These are phyloP conservation scores for Medauroidea extradentata DNA, from an alignment of 1,140 invertebrate genomes.

Conservation along the genomic window DNA sequence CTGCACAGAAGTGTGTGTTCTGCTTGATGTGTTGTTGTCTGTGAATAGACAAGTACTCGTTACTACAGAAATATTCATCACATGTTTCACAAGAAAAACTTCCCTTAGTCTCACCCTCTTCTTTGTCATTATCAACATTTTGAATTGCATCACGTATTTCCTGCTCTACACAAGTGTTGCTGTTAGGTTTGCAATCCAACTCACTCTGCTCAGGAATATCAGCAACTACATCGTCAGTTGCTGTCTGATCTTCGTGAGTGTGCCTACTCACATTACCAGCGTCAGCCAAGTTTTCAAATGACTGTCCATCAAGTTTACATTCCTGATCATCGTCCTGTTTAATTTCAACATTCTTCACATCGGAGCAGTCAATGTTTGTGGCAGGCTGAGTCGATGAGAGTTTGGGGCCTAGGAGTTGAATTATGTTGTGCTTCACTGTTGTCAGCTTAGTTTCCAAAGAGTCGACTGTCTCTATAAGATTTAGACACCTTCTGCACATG, in stretches of 20 bases:
- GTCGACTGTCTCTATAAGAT: conserved; percentile 7
- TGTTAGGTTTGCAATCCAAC: not conserved
- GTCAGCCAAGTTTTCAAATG: not conserved
- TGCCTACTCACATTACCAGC: not conserved
- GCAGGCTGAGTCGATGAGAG: too few relatives aligned
- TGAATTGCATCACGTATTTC: not conserved
- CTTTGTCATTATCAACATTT: not conserved
- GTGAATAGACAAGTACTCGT: conserved; percentile 9
- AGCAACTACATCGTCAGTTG: not conserved
- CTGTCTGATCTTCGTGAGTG: too few relatives aligned
- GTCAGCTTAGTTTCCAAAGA: conserved; percentile 9
- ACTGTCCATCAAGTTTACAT: too few relatives aligned
- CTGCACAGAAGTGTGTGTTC: conserved; percentile 45
- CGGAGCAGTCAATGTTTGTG: too few relatives aligned
- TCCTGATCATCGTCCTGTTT: too few relatives aligned
- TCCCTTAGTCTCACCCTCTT: not conserved
- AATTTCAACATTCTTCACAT: too few relatives aligned
- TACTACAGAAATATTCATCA: conserved; percentile 1
- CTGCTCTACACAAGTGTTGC: not conserved
- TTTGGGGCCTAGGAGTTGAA: not conserved
- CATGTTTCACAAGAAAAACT: conserved; percentile 1
- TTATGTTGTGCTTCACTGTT: conserved; percentile 5
- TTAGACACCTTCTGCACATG: conserved; percentile 7
- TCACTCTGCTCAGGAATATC: not conserved
- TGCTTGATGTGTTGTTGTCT: conserved; percentile 18